Evolutionary conservation across 2,888 invertebrate genomes (phyloP).

Genomic region (Oxycera nigricornis): DNA sequence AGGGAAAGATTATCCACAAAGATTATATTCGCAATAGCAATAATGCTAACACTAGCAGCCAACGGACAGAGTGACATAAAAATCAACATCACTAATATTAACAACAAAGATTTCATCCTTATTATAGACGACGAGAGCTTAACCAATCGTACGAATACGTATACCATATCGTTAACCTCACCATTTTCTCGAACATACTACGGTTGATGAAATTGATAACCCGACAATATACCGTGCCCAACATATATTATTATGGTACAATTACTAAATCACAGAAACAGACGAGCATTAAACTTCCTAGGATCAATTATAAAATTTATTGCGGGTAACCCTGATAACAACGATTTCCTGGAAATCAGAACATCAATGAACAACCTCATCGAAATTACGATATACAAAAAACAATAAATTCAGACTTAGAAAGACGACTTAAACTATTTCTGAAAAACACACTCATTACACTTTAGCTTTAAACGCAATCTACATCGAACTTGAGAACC

Average conservation of each 20-base stretch:
- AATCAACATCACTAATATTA: not conserved
- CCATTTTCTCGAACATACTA: not conserved
- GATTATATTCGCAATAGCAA: conserved; percentile 4
- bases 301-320: conserved; percentile 10
- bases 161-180: not conserved
- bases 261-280: not conserved
- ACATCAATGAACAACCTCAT: not conserved
- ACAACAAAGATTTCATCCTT: not conserved
- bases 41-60: not conserved
- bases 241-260: not conserved
- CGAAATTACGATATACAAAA: not conserved
- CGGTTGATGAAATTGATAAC: not conserved
- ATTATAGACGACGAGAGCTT: not conserved
- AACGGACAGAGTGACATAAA: not conserved
- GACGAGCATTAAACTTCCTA: conserved; percentile 3
- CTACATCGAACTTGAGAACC: not conserved
- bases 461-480: not conserved
- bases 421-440: not conserved
- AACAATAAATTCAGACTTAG: not conserved
- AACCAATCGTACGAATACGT: not conserved
- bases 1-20: conserved; percentile 4
- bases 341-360: conserved; percentile 6
- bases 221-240: not conserved
- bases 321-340: conserved; percentile 4
- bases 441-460: not conserved